Evolutionary conservation across 2,888 invertebrate genomes (phyloP).

Genomic region (Ethmia dodecea): DNA sequence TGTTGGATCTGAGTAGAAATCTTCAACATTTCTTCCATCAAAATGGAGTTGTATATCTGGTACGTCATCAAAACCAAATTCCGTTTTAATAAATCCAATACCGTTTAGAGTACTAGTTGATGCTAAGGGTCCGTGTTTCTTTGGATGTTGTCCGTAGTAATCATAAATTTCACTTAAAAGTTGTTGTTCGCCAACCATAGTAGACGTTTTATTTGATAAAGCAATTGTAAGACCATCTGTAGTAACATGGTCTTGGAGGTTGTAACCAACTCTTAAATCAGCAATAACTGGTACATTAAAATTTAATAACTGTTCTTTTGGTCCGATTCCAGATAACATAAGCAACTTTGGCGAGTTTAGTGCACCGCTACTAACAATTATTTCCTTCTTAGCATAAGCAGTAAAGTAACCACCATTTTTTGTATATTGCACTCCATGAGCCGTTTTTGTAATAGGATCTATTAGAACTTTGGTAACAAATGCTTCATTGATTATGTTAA

Average conservation of each 20-base stretch:
- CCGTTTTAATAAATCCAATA: slow-evolving; percentile 79
- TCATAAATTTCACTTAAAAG: slow-evolving; percentile 56
- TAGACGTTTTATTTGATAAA: slow-evolving; percentile 75
- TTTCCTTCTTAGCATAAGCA: slow-evolving; percentile 77
- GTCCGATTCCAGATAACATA: slow-evolving; percentile 83
- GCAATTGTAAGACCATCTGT: slow-evolving; percentile 68
- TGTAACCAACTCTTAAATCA: slow-evolving; percentile 83
- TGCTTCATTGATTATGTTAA: slow-evolving; percentile 69
- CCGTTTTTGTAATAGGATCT: slow-evolving; percentile 70
- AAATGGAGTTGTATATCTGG: slow-evolving; percentile 84
- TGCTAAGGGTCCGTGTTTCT: slow-evolving; percentile 71
- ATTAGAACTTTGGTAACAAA: slow-evolving; percentile 78
- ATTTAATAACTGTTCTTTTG: slow-evolving; percentile 66
- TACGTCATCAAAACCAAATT: slow-evolving; percentile 51
- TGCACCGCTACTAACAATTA: slow-evolving; percentile 78
- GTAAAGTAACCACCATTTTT: slow-evolving; percentile 57
- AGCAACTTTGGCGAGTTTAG: slow-evolving; percentile 81
- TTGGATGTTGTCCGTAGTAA: slow-evolving; percentile 50
- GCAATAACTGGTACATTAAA: slow-evolving; percentile 75
- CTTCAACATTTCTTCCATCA: slow-evolving; percentile 74
- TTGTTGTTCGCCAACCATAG: slow-evolving; percentile 51
- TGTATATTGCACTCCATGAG: slow-evolving; percentile 56
- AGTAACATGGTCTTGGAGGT: slow-evolving; percentile 86
- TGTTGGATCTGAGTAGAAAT: slow-evolving; percentile 78
- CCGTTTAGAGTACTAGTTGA: slow-evolving; percentile 73